Evolutionary conservation across 2,797 vertebrate species (phyloP), one percentile per base, ranked within the genome.

Genomic region (Liparis tanakae): DNA sequence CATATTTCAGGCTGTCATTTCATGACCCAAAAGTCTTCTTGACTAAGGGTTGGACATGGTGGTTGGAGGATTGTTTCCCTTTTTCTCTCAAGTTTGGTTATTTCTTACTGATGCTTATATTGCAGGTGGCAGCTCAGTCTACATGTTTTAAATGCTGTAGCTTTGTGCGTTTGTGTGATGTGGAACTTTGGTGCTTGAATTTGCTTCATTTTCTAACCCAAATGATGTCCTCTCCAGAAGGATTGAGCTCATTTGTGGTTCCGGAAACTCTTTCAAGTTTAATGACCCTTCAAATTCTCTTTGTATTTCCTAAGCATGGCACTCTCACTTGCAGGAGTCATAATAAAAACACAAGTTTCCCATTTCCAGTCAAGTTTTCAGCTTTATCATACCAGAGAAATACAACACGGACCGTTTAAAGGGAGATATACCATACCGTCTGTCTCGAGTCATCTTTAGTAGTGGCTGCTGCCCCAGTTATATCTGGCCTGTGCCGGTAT

Each of bases 241-340:
- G 41, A 75, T 72, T 81, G 36, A 73, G 67, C 70, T 79, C 53
- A 75, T 81, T 74, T 73, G 74, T 69, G 78, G 72, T 86, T 54
- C 80, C 63, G 3, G 71, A 81, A 89, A 86, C 77, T 70, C 74
- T 85, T 80, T 64, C 62, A 76, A 76, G 18, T 81, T 88, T 89
- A 75, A 78, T 66, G 80, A 80, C 71, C 72, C 17, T 55, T 76
- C 50, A 6, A 61, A 73, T 50, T 67, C 48, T 84, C 74, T 89
- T 87, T 80, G 76, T 62, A 69, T 83, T 80, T 64, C 7, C 10
- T 12, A 50, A 74, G 51, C 58, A 74, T 30, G 30, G 8, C 10
- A 65, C 64, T 62, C 50, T 78, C 25, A 62, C 41, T 80, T 77
- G 62, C 46, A 58, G 10, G 22, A 33, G 53, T 81, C 37, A 15